A percentile compares a stretch with the other conserved stretches of the same genome.
phyloP scores from a whole-genome alignment of 2,113 vertebrate species.

The Ranitomeya imitator region DNA sequence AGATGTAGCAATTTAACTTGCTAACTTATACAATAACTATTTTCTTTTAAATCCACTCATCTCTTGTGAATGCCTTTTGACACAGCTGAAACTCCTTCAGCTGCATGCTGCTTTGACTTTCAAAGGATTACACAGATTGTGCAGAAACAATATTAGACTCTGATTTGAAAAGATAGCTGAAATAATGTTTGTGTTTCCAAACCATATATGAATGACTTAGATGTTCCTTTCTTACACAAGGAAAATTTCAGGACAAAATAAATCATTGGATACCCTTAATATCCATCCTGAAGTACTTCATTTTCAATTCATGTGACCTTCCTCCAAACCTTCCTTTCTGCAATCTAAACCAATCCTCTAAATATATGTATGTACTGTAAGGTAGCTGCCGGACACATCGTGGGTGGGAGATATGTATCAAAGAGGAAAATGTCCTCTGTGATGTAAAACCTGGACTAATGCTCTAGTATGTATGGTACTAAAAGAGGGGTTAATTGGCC shows the following conservation, averaged over 20 bases:
- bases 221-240: slow-evolving; percentile 1
- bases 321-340: background rate
- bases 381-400: no score
- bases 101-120: slow-evolving; percentile 40
- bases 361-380: background rate
- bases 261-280: background rate
- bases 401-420: no score
- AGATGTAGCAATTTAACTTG: slow-evolving; percentile 61
- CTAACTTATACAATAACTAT: slow-evolving; percentile 58
- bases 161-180: slow-evolving; percentile 37
- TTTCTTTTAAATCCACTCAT: slow-evolving; percentile 60
- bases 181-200: slow-evolving; percentile 32
- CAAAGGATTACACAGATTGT: slow-evolving; percentile 46
- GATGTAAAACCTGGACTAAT: no score
- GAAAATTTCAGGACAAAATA: background rate
- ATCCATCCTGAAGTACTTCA: background rate
- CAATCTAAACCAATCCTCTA: background rate
- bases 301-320: background rate
- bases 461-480: no score
- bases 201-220: slow-evolving; percentile 15
- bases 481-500: no score
- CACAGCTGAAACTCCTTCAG: slow-evolving; percentile 3
- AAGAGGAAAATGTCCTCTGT: no score
- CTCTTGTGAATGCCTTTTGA: slow-evolving; percentile 59
- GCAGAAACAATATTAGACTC: slow-evolving; percentile 44